Evolutionary conservation across 2,888 invertebrate genomes (phyloP), one percentile per base, ranked within the genome.

Genomic region (Amphiduros pacificus): DNA sequence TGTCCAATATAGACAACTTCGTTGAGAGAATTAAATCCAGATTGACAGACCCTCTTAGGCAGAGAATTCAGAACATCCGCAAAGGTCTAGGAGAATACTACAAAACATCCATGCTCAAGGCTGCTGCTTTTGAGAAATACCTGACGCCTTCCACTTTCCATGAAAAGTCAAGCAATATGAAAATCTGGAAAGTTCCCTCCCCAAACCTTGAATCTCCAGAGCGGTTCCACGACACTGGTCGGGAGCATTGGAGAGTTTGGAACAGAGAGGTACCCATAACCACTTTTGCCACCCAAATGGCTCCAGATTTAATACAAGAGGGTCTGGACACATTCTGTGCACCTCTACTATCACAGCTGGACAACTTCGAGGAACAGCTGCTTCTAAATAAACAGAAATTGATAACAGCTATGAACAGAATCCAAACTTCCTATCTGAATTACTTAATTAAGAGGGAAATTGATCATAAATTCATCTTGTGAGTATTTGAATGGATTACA

Each of bases 381-480:
- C 26, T 59, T 17, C 22, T 64, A 17, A 56, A 62, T 44, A 55
- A 60, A 26, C 52, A 62, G 41, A 55, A 54, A 31, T 51, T 66
- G 41, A 24, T 62, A 3, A 27, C 48, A 6, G 50, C 64, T 2
- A 55, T 66, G 52, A 17, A 53, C 22, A 31, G 49, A 29, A 28
- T 66, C 20, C 55, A 58, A 17, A 29, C 40, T 22, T 61, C 41
- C 20, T 31, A 53, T 49, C 20, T 22, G 27, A 53, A 52, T 22
- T 66, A 66, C 40, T 31, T 58, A 29, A 28, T 29, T 2, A 40
- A 50, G 28, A 57, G 60, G 11, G 41, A 22, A 24, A 64, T 66
- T 20, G 63, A 64, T 20, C 66, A 66, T 44, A 36, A 29, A 20
- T 66, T 66, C 48, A 61, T 66, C n/a, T 53, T 66, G 66, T 66